A percentile compares a stretch with the other conserved stretches of the same genome.
Evolutionary conservation across 2,888 invertebrate genomes (phyloP).

Genomic region (Rhamphomyia laevipes): DNA sequence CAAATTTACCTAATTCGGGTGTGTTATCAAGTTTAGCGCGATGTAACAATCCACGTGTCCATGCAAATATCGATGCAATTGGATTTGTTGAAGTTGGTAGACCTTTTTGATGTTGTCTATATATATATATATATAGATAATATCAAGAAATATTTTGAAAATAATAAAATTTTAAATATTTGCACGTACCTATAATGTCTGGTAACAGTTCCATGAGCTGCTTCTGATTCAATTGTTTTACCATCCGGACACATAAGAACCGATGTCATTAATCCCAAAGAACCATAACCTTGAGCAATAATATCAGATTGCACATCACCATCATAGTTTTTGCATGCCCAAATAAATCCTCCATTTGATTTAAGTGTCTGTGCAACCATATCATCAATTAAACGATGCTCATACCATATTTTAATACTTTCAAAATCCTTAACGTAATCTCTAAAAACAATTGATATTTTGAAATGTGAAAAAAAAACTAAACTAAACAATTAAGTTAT

Average conservation of each 20-base stretch:
- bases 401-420: conserved; percentile 73
- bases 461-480: background rate
- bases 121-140: conserved; percentile 26
- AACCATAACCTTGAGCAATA: conserved; percentile 72
- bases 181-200: conserved; percentile 59
- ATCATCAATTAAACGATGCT: conserved; percentile 78
- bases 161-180: background rate
- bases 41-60: conserved; percentile 76
- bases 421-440: conserved; percentile 66
- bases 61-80: conserved; percentile 83
- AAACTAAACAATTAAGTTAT: too few species aligned
- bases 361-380: conserved; percentile 83
- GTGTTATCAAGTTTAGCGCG: conserved; percentile 72
- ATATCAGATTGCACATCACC: conserved; percentile 86
- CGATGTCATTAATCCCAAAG: conserved; percentile 83
- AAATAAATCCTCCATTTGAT: conserved; percentile 75
- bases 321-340: conserved; percentile 90
- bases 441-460: conserved; percentile 32
- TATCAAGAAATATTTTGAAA: conserved; percentile 22
- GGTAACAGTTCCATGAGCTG: conserved; percentile 86
- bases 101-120: conserved; percentile 72
- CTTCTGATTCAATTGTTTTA: conserved; percentile 81
- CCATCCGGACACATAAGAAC: conserved; percentile 76
- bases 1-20: conserved; percentile 59
- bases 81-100: conserved; percentile 82